Conservation (phyloP, 2,888 invertebrate species). For the Aricia artaxerxes region DNA sequence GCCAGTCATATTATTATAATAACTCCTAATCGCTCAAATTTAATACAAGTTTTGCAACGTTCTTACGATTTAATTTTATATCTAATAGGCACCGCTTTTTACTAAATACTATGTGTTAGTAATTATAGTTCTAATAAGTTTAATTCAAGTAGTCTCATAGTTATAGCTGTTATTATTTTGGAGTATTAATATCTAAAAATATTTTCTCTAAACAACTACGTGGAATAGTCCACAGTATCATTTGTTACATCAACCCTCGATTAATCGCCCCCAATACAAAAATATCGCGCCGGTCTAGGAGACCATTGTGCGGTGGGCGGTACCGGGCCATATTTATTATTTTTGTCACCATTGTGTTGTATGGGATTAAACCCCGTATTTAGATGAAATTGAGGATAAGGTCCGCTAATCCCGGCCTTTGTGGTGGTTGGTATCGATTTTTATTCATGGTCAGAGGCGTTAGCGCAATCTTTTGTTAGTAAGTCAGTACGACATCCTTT, state of each 20-base stretch:
- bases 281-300: slow-evolving; percentile 65
- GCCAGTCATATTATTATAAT: too few species aligned
- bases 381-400: slow-evolving; percentile 80
- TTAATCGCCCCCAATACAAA: slow-evolving; percentile 68
- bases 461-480: slow-evolving; percentile 3
- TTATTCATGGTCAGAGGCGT: slow-evolving; percentile 28
- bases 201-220: slow-evolving; percentile 23
- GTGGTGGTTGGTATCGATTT: slow-evolving; percentile 63
- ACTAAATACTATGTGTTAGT: too few species aligned
- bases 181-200: not conserved
- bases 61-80: not conserved
- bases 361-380: slow-evolving; percentile 74
- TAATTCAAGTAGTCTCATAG: not conserved
- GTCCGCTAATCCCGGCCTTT: slow-evolving; percentile 69
- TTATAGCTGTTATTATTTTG: not conserved
- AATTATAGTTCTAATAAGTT: not conserved
- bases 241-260: slow-evolving; percentile 60
- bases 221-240: not conserved
- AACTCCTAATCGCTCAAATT: not conserved
- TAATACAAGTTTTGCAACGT: not conserved
- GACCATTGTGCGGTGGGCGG: slow-evolving; percentile 60
- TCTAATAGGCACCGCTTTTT: too few species aligned
- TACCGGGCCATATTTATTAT: slow-evolving; percentile 72
- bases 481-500: not conserved
- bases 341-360: slow-evolving; percentile 76